Base-by-base conservation (phyloP, 2,113 vertebrate genomes). In the Tachycineta bicolor region DNA sequence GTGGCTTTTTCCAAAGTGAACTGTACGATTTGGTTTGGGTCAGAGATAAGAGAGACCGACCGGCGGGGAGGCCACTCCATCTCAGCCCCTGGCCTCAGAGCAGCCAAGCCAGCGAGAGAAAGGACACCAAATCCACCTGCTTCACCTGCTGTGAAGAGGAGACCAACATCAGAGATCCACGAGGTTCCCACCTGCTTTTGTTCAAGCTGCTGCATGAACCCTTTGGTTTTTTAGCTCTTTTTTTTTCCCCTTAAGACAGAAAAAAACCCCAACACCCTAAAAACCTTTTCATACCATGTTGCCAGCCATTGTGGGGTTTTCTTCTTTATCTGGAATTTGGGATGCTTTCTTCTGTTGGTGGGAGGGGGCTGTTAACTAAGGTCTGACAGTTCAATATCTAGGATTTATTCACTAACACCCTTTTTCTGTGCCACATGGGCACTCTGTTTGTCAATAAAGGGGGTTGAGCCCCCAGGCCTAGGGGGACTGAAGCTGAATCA, bases 71-170 rank as follows among this genome's bases (percentile, higher is more conserved):
- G 20, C 26, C 2, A 2, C 34, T 70, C 68, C 34, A 52, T 31
- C 26, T 31, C 8, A 5, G 34, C 49, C 19, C 20, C 28, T 53
- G 28, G 17, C 34, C 37, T 33, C 49, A 39, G 28, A 33, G 24
- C 8, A 39, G 6, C 11, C 3, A 1, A 53, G 14, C 37, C 37
- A 55, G 37, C 0, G 1, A 24, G 28, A 53, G 34, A 53, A 41
- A 41, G 50, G 37, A 43, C 50, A 41, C 28, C 50, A 71, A 33
- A 41, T 33, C 29, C 50, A 25, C 29, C 37, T 43, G 50, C 69
- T 55, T 24, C 69, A 43, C 5, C 37, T 71, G 16, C 37, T 71
- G 15, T 14, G 15, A 71, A 19, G 14, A 50, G 47, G 68, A 33
- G 22, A 55, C 15, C 37, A 43, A 33, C 37, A 25, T 17, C 50